phyloP scores from a whole-genome alignment of 2,113 vertebrate species.

The Panthera uncia region DNA sequence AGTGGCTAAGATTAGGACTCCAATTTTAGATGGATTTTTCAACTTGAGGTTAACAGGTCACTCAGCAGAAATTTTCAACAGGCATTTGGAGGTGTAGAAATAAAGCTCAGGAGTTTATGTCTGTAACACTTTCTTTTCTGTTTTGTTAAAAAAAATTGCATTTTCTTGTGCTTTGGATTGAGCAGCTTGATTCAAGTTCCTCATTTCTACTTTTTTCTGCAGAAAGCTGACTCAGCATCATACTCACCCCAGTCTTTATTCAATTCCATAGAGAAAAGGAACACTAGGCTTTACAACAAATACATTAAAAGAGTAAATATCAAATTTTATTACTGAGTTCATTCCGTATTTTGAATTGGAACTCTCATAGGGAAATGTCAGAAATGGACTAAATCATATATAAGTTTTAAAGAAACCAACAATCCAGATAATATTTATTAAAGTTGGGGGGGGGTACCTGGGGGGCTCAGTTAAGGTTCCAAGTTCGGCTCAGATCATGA shows the following conservation, averaged over 20 bases:
- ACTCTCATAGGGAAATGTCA: conserved; percentile 10
- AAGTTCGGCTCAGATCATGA: too few species aligned
- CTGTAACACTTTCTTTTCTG: not conserved
- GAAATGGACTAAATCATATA: not conserved
- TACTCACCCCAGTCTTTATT: not conserved
- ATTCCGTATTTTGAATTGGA: conserved; percentile 19
- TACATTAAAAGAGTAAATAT: conserved; percentile 19
- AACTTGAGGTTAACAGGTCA: not conserved
- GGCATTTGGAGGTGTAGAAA: not conserved
- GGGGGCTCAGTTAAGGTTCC: too few species aligned
- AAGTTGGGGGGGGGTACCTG: not conserved
- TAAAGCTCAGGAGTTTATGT: not conserved
- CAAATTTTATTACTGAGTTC: not conserved
- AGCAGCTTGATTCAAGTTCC: not conserved
- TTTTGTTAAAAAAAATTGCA: not conserved
- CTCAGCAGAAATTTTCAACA: not conserved
- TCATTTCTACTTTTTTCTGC: not conserved
- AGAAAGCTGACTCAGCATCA: not conserved
- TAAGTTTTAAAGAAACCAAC: conserved; percentile 23
- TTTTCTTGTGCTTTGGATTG: not conserved
- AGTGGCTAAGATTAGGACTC: not conserved
- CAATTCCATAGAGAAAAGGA: not conserved
- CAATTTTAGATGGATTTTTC: not conserved
- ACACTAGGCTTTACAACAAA: not conserved
- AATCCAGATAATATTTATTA: not conserved